Base-by-base conservation (phyloP, 2,888 invertebrate species). In the Euplexia lucipara region DNA sequence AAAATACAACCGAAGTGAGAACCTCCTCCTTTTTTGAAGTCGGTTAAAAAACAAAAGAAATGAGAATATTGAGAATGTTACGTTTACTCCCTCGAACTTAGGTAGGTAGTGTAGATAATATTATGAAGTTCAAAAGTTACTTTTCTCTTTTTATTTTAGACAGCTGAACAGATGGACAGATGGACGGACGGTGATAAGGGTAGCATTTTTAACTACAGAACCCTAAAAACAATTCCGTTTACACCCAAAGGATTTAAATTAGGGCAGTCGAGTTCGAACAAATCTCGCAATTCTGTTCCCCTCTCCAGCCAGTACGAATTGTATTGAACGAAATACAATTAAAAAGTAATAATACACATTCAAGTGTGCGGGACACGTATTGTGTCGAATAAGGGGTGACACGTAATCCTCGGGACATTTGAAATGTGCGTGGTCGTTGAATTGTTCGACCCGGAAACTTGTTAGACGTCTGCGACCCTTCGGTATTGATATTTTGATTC, bases 331-430 rank as follows among this genome's bases (percentile, higher is more conserved):
- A 51, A 64, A 76, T 63, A 71, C 73, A 77, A 73, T 73, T 59
- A 64, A 71, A 73, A 71, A 56, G 59, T 77, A 73, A 76, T 76
- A 77, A 71, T 76, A 57, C 9, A 10, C 18, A 72, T 53, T 37
- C 39, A 56, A 70, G 69, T 35, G 18, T 34, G 18, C 41, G 22
- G 47, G 35, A 35, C 45, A 34, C 32, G 57, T 52, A 52, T 54
- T 77, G 76, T 53, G 12, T 8, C 14, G 34, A 64, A 47, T 42
- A 47, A 39, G 48, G 72, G 77, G 72, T 47, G 58, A 57, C 54
- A 58, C 57, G 53, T 71, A 60, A 60, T 70, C 45, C 22, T 35
- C 26, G 52, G 56, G 56, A 51, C 56, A 35, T n/a, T n/a, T 12
- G 12, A 42, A 39, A 14, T 60, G 41, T 64, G 54, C 60, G 70